A percentile compares a stretch with the other conserved stretches of the same genome.
These are phyloP conservation scores for Zootoca vivipara DNA, from an alignment of 2,113 vertebrate species.

Conservation along the genomic window DNA sequence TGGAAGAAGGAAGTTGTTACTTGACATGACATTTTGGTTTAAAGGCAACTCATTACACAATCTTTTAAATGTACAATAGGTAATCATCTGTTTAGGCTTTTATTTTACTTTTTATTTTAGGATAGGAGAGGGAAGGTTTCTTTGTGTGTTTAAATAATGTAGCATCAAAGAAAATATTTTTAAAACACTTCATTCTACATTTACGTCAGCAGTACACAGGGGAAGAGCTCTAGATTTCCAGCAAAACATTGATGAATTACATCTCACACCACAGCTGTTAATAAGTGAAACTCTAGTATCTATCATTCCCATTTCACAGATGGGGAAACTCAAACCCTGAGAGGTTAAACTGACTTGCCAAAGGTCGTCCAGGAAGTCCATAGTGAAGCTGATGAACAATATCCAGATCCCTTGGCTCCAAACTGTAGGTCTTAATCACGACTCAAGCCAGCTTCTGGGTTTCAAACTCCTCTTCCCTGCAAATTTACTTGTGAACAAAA, in stretches of 20 bases:
- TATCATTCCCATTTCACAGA: slow-evolving; percentile 26
- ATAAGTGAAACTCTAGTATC: not conserved
- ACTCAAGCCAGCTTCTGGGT: slow-evolving; percentile 10
- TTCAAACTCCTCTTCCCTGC: slow-evolving; percentile 25
- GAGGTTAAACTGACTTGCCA: not conserved
- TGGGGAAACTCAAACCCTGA: slow-evolving; percentile 18
- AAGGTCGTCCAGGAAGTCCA: slow-evolving; percentile 44
- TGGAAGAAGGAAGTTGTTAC: not conserved
- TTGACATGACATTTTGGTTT: not conserved
- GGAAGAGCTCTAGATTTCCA: not conserved
- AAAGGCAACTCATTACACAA: not conserved
- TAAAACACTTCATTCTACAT: not conserved
- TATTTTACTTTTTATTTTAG: not conserved
- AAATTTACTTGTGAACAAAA: slow-evolving; percentile 60
- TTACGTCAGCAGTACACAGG: accelerated
- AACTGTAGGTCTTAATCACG: slow-evolving; percentile 27
- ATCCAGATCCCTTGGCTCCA: slow-evolving; percentile 48
- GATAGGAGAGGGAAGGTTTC: not conserved
- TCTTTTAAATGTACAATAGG: not conserved
- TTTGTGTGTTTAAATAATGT: not conserved
- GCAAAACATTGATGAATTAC: not conserved
- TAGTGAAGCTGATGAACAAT: slow-evolving; percentile 23
- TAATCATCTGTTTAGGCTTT: not conserved
- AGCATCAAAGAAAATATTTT: not conserved
- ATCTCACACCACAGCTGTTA: not conserved